A percentile compares a stretch with the other conserved stretches of the same genome.
These are phyloP conservation scores for Pterophyllum scalare DNA, from an alignment of 2,113 vertebrate genomes.

Conservation along the genomic window DNA sequence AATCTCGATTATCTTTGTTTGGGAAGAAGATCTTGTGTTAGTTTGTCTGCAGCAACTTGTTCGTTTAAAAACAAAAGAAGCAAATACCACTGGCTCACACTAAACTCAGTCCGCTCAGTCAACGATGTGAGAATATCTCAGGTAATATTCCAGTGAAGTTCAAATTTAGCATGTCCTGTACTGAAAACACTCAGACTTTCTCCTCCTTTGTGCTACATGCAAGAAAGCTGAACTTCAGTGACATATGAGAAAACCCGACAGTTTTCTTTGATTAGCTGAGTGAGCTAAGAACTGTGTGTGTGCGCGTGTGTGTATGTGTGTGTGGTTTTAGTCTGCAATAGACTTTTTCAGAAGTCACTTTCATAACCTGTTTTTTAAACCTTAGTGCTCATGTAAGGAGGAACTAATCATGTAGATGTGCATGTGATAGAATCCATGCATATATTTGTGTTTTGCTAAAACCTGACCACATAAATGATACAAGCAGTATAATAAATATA, in stretches of 20 bases:
- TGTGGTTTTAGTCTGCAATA: not conserved
- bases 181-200: too few species aligned
- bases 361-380: slow-evolving; percentile 11
- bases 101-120: not conserved
- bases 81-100: not conserved
- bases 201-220: too few species aligned
- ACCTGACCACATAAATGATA: not conserved
- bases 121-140: too few species aligned
- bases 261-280: too few species aligned
- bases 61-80: not conserved
- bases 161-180: too few species aligned
- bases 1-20: slow-evolving; percentile 14
- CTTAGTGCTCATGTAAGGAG: not conserved
- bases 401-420: not conserved
- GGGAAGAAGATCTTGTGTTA: not conserved
- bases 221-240: too few species aligned
- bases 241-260: not conserved
- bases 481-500: not conserved
- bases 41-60: slow-evolving; percentile 32
- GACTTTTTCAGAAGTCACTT: not conserved
- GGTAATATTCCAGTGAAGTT: too few species aligned
- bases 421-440: not conserved
- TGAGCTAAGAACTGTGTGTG: not conserved
- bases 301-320: not conserved
- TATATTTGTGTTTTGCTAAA: not conserved